A percentile compares a stretch with the other conserved stretches of the same genome.
Evolutionary conservation across 2,888 invertebrate species (phyloP).

Genomic region (Hypolimnas misippus): DNA sequence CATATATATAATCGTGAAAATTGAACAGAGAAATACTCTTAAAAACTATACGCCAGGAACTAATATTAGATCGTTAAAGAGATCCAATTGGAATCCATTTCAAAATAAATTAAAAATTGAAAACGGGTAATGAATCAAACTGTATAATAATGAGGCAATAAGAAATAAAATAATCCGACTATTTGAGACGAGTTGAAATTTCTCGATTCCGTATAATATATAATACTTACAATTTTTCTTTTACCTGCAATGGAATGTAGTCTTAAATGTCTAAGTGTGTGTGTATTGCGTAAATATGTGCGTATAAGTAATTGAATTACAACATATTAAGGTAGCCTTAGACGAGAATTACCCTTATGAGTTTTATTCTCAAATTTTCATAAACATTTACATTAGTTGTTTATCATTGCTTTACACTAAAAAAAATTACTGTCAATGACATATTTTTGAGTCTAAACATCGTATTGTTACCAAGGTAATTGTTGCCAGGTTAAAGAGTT

Average conservation of each 20-base stretch:
- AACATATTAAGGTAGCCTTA: too few species aligned
- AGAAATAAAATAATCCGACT: slow-evolving; percentile 6
- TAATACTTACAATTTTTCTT: not conserved
- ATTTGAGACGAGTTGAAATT: slow-evolving; percentile 1
- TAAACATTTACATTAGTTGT: too few species aligned
- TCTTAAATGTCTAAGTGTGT: not conserved
- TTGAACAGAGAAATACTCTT: too few species aligned
- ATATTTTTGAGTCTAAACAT: too few species aligned
- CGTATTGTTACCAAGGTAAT: too few species aligned
- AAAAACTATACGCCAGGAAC: not conserved
- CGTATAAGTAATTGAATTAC: too few species aligned
- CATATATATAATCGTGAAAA: too few species aligned
- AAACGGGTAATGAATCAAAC: slow-evolving; percentile 22
- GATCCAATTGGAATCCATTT: slow-evolving; percentile 22
- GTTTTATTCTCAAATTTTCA: too few species aligned
- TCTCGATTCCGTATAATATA: slow-evolving; percentile 1
- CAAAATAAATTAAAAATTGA: slow-evolving; percentile 31
- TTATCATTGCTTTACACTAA: too few species aligned
- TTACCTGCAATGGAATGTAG: not conserved
- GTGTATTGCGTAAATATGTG: not conserved
- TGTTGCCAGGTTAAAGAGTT: too few species aligned
- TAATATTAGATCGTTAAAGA: slow-evolving; percentile 5
- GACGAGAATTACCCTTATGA: too few species aligned
- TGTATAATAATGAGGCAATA: slow-evolving; percentile 18
- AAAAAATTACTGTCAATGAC: too few species aligned